Evolutionary conservation across 1,140 invertebrate species (phyloP).

Genomic region (Augochlora pura): DNA sequence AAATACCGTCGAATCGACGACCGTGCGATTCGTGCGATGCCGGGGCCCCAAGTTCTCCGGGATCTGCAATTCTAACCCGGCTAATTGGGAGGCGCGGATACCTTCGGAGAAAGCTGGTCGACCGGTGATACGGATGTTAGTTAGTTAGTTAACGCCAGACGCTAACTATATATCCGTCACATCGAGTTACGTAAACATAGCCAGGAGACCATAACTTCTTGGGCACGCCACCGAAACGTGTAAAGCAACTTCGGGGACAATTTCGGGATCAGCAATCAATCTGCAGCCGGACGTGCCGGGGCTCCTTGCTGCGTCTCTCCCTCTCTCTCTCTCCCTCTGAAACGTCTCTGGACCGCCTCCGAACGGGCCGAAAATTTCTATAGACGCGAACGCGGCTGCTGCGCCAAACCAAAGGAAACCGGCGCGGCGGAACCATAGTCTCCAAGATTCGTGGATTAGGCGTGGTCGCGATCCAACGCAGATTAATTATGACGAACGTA

Average conservation of each 20-base stretch:
- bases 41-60: constrained; percentile 39
- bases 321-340: too few relatives aligned
- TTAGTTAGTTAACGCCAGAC: constrained; percentile 59
- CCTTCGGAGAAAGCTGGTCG: constrained; percentile 46
- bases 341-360: background rate
- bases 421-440: background rate
- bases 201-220: constrained; percentile 55
- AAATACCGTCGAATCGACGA: constrained; percentile 1
- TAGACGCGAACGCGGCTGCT: constrained; percentile 1
- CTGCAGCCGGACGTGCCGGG: constrained; percentile 49
- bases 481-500: constrained; percentile 12
- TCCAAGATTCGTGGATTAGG: background rate
- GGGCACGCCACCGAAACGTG: constrained; percentile 37
- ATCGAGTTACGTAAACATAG: constrained; percentile 54
- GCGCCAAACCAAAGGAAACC: background rate
- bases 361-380: constrained; percentile 36
- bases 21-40: too few relatives aligned
- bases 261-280: constrained; percentile 63
- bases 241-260: constrained; percentile 55
- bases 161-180: constrained; percentile 51
- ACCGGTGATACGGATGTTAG: constrained; percentile 53
- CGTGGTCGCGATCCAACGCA: background rate
- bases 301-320: constrained; percentile 16
- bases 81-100: constrained; percentile 67
- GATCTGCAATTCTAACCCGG: constrained; percentile 67